These are phyloP conservation scores for Salticus scenicus DNA, from an alignment of 2,888 invertebrate species.

Conservation along the genomic window DNA sequence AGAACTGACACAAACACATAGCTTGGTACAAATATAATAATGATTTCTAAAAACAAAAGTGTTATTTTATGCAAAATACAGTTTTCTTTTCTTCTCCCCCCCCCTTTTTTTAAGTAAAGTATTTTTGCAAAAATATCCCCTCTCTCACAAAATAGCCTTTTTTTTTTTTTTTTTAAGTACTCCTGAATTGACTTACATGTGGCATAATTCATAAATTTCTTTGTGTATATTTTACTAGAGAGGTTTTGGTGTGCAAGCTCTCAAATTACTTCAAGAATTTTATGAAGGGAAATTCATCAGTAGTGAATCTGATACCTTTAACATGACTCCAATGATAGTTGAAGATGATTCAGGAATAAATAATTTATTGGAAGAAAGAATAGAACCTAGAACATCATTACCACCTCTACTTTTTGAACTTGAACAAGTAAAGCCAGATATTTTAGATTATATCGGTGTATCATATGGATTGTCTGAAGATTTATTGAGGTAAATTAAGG, in stretches of 20 bases:
- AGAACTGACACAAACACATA: too few relatives aligned
- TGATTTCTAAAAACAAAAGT: too few relatives aligned
- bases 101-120: too few relatives aligned
- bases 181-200: too few relatives aligned
- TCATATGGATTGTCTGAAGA: constrained; percentile 92
- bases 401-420: constrained; percentile 92
- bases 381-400: constrained; percentile 80
- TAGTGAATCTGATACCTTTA: constrained; percentile 68
- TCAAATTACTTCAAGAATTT: constrained; percentile 89
- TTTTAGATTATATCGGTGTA: constrained; percentile 94
- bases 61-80: too few relatives aligned
- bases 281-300: constrained; percentile 81
- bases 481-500: constrained; percentile 83
- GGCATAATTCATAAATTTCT: too few relatives aligned
- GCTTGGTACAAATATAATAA: too few relatives aligned
- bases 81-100: too few relatives aligned
- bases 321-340: constrained; percentile 37
- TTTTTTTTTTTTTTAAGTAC: too few relatives aligned
- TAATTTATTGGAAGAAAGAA: constrained; percentile 82
- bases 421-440: constrained; percentile 88
- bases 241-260: constrained; percentile 95
- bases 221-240: too few relatives aligned
- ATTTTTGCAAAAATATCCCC: too few relatives aligned
- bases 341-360: constrained; percentile 74
- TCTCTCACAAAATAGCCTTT: too few relatives aligned